A percentile compares a stretch with the other conserved stretches of the same genome.
Conservation (phyloP, 2,888 invertebrate species). For the Plagodis dolabraria region DNA sequence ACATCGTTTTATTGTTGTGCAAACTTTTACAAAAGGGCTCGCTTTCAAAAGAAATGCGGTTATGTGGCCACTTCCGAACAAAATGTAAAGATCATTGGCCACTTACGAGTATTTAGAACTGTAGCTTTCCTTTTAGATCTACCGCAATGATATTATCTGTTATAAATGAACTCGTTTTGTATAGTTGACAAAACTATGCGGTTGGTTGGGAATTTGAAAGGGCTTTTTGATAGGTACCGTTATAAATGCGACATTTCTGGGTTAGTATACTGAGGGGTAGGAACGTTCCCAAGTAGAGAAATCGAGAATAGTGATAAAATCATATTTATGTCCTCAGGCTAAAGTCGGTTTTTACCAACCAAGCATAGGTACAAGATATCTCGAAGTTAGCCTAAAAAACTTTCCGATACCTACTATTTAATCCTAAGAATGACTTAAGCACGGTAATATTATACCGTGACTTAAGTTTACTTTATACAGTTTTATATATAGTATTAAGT, state of each 20-base stretch:
- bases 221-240: constrained; percentile 10
- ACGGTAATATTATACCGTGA: too few relatives aligned
- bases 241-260: constrained; percentile 5
- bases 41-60: constrained; percentile 35
- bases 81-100: constrained; percentile 22
- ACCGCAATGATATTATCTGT: constrained; percentile 43
- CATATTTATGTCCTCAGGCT: too few relatives aligned
- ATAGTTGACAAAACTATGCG: constrained; percentile 18
- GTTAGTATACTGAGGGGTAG: too few relatives aligned
- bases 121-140: constrained; percentile 40
- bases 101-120: constrained; percentile 6
- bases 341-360: too few relatives aligned
- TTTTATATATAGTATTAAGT: too few relatives aligned
- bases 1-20: constrained; percentile 62
- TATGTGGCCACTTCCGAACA: constrained; percentile 45
- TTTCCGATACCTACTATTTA: too few relatives aligned
- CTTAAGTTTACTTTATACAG: too few relatives aligned
- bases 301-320: too few relatives aligned
- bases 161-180: constrained; percentile 40
- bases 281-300: too few relatives aligned
- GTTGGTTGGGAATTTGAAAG: constrained; percentile 8
- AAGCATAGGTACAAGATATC: too few relatives aligned
- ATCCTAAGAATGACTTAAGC: too few relatives aligned
- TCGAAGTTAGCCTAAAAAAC: too few relatives aligned
- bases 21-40: constrained; percentile 39